Percentiles rank a stretch among this genome's conserved stretches.
These are phyloP conservation scores for Cygnus olor DNA, from an alignment of 2,797 vertebrate genomes.

Conservation along the genomic window DNA sequence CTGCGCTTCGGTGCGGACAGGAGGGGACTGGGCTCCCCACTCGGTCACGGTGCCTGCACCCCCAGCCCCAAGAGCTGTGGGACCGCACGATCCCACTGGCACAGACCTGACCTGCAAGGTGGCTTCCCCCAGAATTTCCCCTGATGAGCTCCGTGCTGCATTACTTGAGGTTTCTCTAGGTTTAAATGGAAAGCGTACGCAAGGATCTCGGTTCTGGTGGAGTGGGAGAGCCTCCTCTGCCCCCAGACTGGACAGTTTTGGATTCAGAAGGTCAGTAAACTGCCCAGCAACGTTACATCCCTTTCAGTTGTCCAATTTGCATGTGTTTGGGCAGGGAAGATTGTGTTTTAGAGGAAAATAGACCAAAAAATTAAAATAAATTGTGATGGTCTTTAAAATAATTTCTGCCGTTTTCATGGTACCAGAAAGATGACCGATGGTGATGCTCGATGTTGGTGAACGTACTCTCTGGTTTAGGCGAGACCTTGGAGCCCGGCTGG, in stretches of 20 bases:
- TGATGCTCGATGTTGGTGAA: too few species aligned
- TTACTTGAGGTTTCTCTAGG: neutral
- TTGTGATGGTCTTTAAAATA: neutral
- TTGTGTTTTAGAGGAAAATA: neutral
- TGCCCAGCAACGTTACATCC: neutral
- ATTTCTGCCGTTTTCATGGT: neutral
- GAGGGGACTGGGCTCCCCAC: rapidly evolving
- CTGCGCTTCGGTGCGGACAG: neutral
- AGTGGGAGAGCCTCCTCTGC: neutral
- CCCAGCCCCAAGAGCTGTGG: neutral
- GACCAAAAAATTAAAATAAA: neutral
- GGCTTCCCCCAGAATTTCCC: neutral
- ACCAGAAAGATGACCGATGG: neutral
- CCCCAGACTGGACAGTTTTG: neutral
- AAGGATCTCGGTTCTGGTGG: rapidly evolving
- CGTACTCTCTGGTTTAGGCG: neutral
- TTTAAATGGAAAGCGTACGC: neutral
- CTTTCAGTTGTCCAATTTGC: neutral
- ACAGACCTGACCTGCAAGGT: neutral
- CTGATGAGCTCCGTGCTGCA: neutral
- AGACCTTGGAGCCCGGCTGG: neutral
- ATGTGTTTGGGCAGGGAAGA: neutral
- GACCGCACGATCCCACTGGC: too few species aligned
- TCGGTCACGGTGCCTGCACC: rapidly evolving
- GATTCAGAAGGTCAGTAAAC: neutral